phyloP scores from a whole-genome alignment of 1,140 invertebrate species.

The Periplaneta americana region DNA sequence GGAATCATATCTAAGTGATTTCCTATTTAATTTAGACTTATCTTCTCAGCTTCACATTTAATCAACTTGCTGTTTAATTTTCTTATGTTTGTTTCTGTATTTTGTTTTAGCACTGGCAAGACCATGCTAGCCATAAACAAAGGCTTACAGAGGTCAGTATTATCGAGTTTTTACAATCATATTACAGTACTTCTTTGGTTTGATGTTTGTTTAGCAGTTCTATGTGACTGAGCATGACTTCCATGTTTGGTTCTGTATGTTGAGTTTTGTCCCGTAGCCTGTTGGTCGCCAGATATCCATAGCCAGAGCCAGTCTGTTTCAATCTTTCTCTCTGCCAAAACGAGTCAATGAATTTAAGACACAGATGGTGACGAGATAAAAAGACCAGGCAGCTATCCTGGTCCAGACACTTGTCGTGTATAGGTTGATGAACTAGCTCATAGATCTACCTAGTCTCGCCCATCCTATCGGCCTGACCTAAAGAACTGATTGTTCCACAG shows the following conservation, averaged over 20 bases:
- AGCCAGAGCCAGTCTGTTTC: not conserved
- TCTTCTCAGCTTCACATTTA: constrained; percentile 23
- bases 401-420: not conserved
- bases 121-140: constrained; percentile 84
- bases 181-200: constrained; percentile 31
- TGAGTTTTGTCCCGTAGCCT: not conserved
- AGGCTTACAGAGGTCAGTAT: constrained; percentile 79
- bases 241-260: constrained; percentile 13
- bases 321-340: not conserved
- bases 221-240: constrained; percentile 16
- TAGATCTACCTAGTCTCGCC: not conserved
- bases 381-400: not conserved
- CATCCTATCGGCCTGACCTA: not conserved
- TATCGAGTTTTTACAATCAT: constrained; percentile 23
- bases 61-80: constrained; percentile 27
- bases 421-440: not conserved
- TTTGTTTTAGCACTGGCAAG: constrained; percentile 69
- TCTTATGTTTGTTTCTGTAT: constrained; percentile 47
- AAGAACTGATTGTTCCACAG: not conserved
- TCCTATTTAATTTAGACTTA: constrained; percentile 19
- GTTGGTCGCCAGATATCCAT: not conserved
- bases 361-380: not conserved
- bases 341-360: not conserved
- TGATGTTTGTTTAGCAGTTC: constrained; percentile 24
- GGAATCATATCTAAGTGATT: constrained; percentile 16